Evolutionary conservation across 2,113 vertebrate genomes (phyloP).

Genomic region (Malurus elegans): DNA sequence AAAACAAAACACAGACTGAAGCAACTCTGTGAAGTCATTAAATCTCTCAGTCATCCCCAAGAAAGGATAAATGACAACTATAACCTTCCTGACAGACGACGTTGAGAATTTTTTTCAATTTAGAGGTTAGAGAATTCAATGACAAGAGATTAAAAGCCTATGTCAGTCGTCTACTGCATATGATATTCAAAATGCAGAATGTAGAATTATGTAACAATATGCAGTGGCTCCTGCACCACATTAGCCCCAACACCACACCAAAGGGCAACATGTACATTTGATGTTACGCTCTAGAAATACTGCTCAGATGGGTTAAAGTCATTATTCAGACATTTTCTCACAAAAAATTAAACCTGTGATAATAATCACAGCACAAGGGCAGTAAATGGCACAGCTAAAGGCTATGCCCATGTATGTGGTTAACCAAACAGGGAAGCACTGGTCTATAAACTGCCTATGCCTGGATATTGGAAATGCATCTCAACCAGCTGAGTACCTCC

Average conservation of each 20-base stretch:
- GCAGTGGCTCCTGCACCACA: background rate
- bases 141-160: background rate
- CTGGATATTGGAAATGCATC: background rate
- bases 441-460: background rate
- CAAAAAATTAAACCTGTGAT: background rate
- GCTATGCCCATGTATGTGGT: no score
- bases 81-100: background rate
- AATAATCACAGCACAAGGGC: background rate
- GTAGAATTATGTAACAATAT: background rate
- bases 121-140: background rate
- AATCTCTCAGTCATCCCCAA: background rate
- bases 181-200: background rate
- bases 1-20: background rate
- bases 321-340: background rate
- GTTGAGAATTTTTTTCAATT: background rate
- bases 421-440: background rate
- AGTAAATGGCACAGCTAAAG: background rate
- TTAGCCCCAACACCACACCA: background rate
- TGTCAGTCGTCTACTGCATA: background rate
- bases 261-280: background rate
- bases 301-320: background rate
- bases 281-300: background rate
- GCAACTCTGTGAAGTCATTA: background rate
- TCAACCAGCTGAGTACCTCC: background rate
- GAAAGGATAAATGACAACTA: background rate